A percentile compares a stretch with the other conserved stretches of the same genome.
These are phyloP conservation scores for Melolontha melolontha DNA, from an alignment of 2,888 invertebrate genomes.

Conservation along the genomic window DNA sequence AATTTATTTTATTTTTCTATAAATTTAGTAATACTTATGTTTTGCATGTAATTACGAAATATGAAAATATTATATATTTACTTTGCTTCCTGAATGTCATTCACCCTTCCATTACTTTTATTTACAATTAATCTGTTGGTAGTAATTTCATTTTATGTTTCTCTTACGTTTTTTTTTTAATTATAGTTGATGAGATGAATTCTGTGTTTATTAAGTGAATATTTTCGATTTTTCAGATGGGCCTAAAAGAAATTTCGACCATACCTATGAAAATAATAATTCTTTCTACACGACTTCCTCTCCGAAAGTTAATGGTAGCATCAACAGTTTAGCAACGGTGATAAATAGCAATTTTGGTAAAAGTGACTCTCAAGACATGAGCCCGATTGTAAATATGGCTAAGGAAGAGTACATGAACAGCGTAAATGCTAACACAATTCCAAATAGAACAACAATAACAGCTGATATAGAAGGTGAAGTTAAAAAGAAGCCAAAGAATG, in stretches of 20 bases:
- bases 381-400: slow-evolving; percentile 62
- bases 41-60: too few relatives aligned
- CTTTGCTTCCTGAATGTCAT: neutral
- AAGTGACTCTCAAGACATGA: slow-evolving; percentile 65
- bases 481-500: slow-evolving; percentile 62
- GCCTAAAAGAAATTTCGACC: slow-evolving; percentile 34
- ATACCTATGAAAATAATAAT: slow-evolving; percentile 59
- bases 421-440: slow-evolving; percentile 60
- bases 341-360: slow-evolving; percentile 67
- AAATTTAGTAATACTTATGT: too few relatives aligned
- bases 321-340: slow-evolving; percentile 49
- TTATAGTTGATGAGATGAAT: too few relatives aligned
- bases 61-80: too few relatives aligned
- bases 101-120: neutral
- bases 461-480: slow-evolving; percentile 64
- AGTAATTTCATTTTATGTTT: slow-evolving; percentile 1
- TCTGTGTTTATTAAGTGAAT: neutral
- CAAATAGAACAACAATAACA: slow-evolving; percentile 62
- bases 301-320: slow-evolving; percentile 61
- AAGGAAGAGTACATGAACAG: slow-evolving; percentile 63
- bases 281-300: slow-evolving; percentile 63
- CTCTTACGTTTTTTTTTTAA: too few relatives aligned
- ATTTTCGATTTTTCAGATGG: slow-evolving; percentile 46
- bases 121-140: neutral
- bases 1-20: neutral